Conservation (phyloP, 2,888 invertebrate genomes). For the Cabera pusaria region DNA sequence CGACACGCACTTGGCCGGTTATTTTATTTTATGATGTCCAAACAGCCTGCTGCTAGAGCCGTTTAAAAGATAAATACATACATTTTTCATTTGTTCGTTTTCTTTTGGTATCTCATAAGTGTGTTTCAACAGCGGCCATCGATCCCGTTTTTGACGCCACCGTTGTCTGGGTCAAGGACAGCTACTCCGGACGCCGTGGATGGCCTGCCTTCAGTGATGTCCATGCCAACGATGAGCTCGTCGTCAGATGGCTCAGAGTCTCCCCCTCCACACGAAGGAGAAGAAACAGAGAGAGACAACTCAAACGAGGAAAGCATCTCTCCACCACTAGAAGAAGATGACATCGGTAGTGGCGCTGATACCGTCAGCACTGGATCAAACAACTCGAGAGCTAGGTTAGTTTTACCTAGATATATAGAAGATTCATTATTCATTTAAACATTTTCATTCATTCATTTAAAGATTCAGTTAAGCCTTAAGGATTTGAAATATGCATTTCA, state of each 20-base stretch:
- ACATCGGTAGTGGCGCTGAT: not conserved
- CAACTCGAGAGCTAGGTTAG: slow-evolving; percentile 1
- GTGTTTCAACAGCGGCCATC: slow-evolving; percentile 6
- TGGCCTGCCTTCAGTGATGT: slow-evolving; percentile 1
- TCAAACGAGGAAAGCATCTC: not conserved
- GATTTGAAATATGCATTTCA: too few relatives aligned
- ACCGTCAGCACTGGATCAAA: slow-evolving; percentile 1
- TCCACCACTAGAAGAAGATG: not conserved
- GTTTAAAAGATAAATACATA: too few relatives aligned
- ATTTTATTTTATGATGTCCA: too few relatives aligned
- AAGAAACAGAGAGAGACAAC: not conserved
- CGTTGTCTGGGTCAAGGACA: slow-evolving; percentile 2
- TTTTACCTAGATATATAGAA: too few relatives aligned
- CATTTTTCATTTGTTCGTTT: too few relatives aligned
- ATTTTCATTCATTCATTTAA: too few relatives aligned
- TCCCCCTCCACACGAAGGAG: not conserved
- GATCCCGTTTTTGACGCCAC: slow-evolving; percentile 9
- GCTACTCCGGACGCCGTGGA: slow-evolving; percentile 4
- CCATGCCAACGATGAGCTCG: slow-evolving; percentile 1
- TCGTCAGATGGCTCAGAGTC: not conserved
- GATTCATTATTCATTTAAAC: too few relatives aligned
- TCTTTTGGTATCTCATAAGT: too few relatives aligned
- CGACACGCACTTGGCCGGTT: too few relatives aligned
- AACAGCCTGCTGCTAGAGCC: not conserved
- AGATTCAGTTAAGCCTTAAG: too few relatives aligned